Percentiles rank a stretch among this genome's conserved stretches.
phyloP scores from a whole-genome alignment of 1,140 invertebrate genomes.

The Acromyrmex charruanus region DNA sequence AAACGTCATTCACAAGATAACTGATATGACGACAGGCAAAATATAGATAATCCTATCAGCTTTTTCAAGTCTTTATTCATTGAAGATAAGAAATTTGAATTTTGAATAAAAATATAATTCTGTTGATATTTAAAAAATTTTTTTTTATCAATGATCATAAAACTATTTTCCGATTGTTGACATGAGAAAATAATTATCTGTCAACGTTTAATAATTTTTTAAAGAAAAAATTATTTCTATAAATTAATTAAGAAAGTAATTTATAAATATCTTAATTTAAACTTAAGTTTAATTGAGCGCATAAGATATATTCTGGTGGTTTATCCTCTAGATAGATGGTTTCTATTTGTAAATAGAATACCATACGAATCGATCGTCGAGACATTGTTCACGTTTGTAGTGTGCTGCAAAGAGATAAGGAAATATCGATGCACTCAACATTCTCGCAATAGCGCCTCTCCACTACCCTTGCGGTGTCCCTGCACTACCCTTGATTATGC shows the following conservation, averaged over 20 bases:
- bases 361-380: constrained; percentile 23
- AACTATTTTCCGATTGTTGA: background rate
- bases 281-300: background rate
- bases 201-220: background rate
- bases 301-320: constrained; percentile 5
- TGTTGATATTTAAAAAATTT: too few relatives aligned
- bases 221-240: background rate
- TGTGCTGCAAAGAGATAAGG: constrained; percentile 37
- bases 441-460: constrained; percentile 4
- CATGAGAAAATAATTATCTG: background rate
- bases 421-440: constrained; percentile 25
- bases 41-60: background rate
- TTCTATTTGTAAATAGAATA: constrained; percentile 18
- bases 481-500: constrained; percentile 68
- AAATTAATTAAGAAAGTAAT: background rate
- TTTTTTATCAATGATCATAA: background rate
- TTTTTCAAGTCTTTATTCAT: background rate
- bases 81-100: background rate
- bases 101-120: background rate
- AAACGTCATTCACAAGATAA: background rate
- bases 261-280: background rate
- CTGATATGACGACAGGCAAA: background rate
- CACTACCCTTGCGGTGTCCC: background rate
- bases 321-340: background rate
- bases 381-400: background rate